Base-by-base conservation (phyloP, 1,140 invertebrate genomes). In the Meloidogyne hapla region DNA sequence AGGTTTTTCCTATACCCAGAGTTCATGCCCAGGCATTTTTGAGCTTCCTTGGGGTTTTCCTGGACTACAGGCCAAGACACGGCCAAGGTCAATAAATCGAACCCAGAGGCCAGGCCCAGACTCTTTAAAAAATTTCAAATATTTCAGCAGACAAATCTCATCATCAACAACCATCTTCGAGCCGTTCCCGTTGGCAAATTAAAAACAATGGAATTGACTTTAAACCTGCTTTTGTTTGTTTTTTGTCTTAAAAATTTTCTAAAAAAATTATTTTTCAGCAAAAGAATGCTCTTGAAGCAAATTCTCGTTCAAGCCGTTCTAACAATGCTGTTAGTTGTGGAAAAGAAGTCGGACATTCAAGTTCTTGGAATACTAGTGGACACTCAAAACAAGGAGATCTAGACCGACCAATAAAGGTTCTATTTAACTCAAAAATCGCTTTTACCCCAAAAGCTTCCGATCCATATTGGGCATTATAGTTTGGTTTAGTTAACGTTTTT, bases 191-290 rank as follows among this genome's bases (percentile, higher is more conserved):
- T 56, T 67, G 26, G 56, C 71, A 45, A 65, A 38, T 65, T 5
- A 65, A 65, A 65, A 68, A 64, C 26, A 68, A 68, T 45, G 73
- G 73, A 23, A 75, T 42, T 25, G 65, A 70, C 73, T 75, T 75
- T 62, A 75, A 68, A 21, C 74, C 65, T 13, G 65, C 28, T 45
- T 75, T 75, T 68, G 65, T 75, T 21, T 5, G 48, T 64, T 18
- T 33, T 28, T 9, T n/a, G n/a, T 33, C 25, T 28, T 28, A 0
- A n/a, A 56, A 56, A n/a, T n/a, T n/a, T 15, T 5, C 0, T n/a
- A 56, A n/a, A n/a, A 4, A 15, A 4, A 25, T 25, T 40, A 1
- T n/a, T 18, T 63, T 73, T 64, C 13, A 73, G 70, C 70, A 73
- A 61, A 73, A 73, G 10, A 63, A 61, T 26, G 70, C 70, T 18